Evolutionary conservation across 2,888 invertebrate species (phyloP), one percentile per base, ranked within the genome.

Genomic region (Drosophila differens): DNA sequence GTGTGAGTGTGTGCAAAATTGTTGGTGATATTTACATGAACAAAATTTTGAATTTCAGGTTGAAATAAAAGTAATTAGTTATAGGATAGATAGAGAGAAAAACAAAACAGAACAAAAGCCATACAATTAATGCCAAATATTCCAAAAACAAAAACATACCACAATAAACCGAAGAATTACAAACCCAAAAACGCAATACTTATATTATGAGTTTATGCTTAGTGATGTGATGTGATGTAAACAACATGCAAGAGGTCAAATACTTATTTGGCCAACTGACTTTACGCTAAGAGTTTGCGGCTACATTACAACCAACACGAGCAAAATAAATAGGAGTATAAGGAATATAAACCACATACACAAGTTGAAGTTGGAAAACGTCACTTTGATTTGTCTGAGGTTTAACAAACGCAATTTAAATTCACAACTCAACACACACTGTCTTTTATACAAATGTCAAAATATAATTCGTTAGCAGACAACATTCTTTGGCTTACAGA

Each of bases 11-110:
- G 81, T 84, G 91, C 89, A 82, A 83, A 89, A 91, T 91, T 91
- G 91, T 91, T 91, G 91, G 91, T 91, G 91, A 91, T 91, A 91
- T 91, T 88, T 91, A 91, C 82, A 91, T 89, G 67, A 72, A 82
- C 71, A 82, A 68, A 72, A 70, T 55, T 69, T 67, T 9, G 49
- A 70, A 55, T 39, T 62, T 30, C 30, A 60, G 35, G 33, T 63
- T 47, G 35, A 68, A 47, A 61, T 14, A 61, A 60, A 51, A 25
- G 39, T 55, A 10, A 49, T 61, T 69, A 61, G 7, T 39, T 61
- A 32, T 1, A 49, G 35, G 59, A 41, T 0, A 47, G 22, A 54
- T 22, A 39, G 35, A 61, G 10, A 64, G 47, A 51, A 37, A 58
- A 28, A 53, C 52, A 57, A 67, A 69, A 60, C 47, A 57, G 59